Base-by-base conservation (phyloP, 2,888 invertebrate genomes). In the Lamproptera curius region DNA sequence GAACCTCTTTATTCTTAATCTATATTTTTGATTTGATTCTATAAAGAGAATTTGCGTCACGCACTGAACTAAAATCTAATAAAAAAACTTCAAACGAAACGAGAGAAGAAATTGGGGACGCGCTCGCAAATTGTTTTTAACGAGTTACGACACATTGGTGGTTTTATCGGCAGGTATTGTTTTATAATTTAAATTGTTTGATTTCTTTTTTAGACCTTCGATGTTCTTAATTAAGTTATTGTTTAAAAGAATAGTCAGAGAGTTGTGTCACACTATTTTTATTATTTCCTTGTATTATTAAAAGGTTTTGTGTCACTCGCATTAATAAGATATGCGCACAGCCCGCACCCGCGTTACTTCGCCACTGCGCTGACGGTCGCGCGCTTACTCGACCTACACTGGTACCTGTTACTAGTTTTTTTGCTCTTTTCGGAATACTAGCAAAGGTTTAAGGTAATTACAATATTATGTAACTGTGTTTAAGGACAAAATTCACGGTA, bases 291-390 rank as follows among this genome's bases (percentile, higher is more conserved):
- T 23, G 11, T 17, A n/a, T n/a, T 11, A 14, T 1, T 16, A n/a
- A 2, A 38, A 38, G 43, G 13, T 16, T 37, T 11, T 13, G 37
- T 31, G n/a, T 31, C 31, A 31, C 31, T 11, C 11, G 31, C 31
- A 11, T 20, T 20, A 14, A n/a, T 20, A 1, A 31, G 16, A 13
- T 40, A 35, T n/a, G 35, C 44, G 44, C 44, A 44, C 49, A 41
- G 13, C 17, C 44, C 14, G 44, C 44, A 44, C 36, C 33, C 49
- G 44, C 49, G 49, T 23, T 44, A 37, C 49, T 44, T 9, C 26
- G 8, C 16, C 9, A 49, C 48, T 49, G 48, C 28, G 42, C 11
- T 23, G 38, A 9, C 20, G 26, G 26, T 35, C 13, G 26, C 28
- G 16, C 15, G 26, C 16, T 28, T 39, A 34, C 20, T 43, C 35